Conservation (phyloP, 2,113 vertebrate species). For the Ceratotherium simum region DNA sequence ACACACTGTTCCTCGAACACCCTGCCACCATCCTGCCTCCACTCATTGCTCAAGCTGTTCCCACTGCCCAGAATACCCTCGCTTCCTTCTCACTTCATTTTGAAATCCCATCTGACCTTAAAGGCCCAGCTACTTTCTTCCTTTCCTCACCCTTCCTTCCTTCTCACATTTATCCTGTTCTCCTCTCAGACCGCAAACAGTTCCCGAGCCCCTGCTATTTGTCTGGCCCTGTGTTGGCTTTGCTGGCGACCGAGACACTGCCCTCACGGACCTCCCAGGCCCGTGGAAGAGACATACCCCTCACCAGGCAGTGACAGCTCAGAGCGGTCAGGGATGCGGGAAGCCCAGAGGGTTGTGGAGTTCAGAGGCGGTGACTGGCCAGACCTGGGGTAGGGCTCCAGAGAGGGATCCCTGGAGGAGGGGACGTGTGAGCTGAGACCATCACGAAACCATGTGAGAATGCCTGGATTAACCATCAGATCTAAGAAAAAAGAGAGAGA, state of each 20-base stretch:
- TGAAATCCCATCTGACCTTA: constrained; percentile 26
- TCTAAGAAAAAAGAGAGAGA: constrained; percentile 25
- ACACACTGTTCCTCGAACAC: background rate
- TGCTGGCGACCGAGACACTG: background rate
- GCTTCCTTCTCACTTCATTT: background rate
- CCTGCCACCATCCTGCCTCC: background rate
- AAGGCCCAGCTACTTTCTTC: background rate
- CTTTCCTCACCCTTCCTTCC: background rate
- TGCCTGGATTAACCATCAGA: background rate
- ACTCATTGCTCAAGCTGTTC: background rate
- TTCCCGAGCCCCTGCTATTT: background rate
- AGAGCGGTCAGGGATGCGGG: background rate
- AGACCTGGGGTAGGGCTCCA: background rate
- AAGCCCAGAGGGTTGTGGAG: background rate
- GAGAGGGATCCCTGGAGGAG: constrained; percentile 39
- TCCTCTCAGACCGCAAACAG: background rate
- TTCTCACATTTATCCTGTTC: background rate
- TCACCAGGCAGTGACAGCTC: background rate
- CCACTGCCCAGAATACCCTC: background rate
- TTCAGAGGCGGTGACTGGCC: background rate
- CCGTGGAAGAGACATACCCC: background rate
- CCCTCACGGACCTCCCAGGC: background rate
- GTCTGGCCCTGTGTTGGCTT: background rate
- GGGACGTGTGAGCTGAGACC: background rate
- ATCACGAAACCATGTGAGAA: background rate